Percentiles rank a stretch among this genome's conserved stretches.
Conservation (phyloP, 2,797 vertebrate genomes). For the Dallia pectoralis region DNA sequence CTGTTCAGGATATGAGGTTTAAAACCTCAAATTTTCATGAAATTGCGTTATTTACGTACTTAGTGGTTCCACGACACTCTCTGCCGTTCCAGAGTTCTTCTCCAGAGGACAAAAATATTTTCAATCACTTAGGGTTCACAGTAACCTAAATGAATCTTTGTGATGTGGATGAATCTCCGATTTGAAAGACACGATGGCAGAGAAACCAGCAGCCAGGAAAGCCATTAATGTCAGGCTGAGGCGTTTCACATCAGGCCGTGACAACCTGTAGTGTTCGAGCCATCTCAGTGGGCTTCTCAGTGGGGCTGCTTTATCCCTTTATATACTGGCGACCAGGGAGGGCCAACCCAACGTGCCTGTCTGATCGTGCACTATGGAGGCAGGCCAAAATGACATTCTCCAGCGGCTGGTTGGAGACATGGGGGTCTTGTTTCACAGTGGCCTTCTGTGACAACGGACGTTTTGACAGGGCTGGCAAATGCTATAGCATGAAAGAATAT, state of each 20-base stretch:
- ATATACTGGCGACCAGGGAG: not conserved
- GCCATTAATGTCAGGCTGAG: not conserved
- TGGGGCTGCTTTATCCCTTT: constrained; percentile 25
- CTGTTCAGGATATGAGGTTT: constrained; percentile 54
- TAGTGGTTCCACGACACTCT: constrained; percentile 12
- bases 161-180: not conserved
- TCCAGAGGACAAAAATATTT: constrained; percentile 24
- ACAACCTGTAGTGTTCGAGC: constrained; percentile 48
- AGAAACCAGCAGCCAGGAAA: not conserved
- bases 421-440: constrained; percentile 59
- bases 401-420: constrained; percentile 26
- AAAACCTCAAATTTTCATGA: constrained; percentile 44
- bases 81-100: not conserved
- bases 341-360: constrained; percentile 27
- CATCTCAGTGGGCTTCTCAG: constrained; percentile 40
- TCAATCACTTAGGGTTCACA: not conserved
- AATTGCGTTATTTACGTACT: no score
- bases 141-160: not conserved
- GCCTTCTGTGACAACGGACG: constrained; percentile 45
- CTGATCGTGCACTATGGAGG: constrained; percentile 12
- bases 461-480: constrained; percentile 17
- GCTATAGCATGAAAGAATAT: constrained; percentile 1
- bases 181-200: not conserved
- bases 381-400: constrained; percentile 30
- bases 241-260: constrained; percentile 14